Percentiles rank a stretch among this genome's conserved stretches.
These are phyloP conservation scores for Carollia perspicillata DNA, from an alignment of 2,113 vertebrate genomes.

Conservation along the genomic window DNA sequence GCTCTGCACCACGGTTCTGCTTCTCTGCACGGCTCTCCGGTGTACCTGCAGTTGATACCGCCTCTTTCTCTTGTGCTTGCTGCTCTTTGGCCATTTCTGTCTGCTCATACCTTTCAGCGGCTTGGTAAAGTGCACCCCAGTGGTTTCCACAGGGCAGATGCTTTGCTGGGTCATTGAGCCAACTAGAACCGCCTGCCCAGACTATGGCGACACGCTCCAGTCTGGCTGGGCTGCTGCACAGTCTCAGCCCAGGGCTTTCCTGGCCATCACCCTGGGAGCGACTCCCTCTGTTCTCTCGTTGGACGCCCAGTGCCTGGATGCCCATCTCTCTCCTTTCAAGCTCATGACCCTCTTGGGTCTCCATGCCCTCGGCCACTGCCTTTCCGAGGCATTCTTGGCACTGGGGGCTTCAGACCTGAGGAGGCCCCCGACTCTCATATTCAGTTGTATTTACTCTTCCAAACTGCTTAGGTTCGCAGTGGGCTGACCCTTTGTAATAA, in stretches of 20 bases:
- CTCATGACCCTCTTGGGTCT: too few species aligned
- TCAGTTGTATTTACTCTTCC: not conserved
- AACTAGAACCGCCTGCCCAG: rapidly evolving
- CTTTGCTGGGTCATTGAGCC: not conserved
- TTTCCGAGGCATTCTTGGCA: not conserved
- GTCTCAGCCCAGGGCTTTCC: not conserved
- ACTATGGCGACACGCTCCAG: too few species aligned
- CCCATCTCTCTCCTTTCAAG: not conserved
- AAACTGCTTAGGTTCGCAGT: not conserved
- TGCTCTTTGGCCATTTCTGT: not conserved
- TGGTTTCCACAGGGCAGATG: not conserved
- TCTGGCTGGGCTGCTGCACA: too few species aligned
- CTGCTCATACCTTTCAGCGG: not conserved
- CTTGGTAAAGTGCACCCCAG: not conserved
- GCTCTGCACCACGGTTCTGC: not conserved
- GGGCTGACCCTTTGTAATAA: not conserved
- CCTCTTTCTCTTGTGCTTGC: not conserved
- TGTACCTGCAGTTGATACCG: not conserved
- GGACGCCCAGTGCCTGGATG: not conserved
- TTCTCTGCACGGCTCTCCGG: not conserved
- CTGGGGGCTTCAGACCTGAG: not conserved
- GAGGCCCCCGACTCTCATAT: not conserved
- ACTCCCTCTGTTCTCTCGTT: not conserved
- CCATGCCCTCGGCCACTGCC: not conserved
- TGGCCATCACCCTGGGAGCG: not conserved